Conservation (phyloP, 1,140 invertebrate genomes). For the Trichomalopsis sarcophagae region DNA sequence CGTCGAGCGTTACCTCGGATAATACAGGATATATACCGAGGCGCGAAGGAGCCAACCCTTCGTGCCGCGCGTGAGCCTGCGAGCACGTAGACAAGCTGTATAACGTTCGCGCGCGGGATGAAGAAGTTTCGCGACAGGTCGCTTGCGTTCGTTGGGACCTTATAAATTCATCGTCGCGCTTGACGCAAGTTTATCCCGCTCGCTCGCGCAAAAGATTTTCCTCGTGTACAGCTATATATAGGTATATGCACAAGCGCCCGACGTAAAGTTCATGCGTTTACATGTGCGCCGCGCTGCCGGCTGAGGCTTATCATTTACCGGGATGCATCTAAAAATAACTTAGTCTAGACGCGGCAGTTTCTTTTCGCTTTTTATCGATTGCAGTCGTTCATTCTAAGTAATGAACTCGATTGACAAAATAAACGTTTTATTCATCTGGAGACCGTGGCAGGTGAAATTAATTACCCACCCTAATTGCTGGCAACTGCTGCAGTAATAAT, state of each 20-base stretch:
- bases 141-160: not conserved
- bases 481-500: too few species aligned
- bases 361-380: not conserved
- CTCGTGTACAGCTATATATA: not conserved
- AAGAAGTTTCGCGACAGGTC: slow-evolving; percentile 38
- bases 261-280: not conserved
- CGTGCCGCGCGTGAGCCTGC: not conserved
- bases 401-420: too few species aligned
- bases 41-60: not conserved
- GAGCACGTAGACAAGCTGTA: slow-evolving; percentile 11
- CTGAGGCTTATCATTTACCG: not conserved
- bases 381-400: not conserved
- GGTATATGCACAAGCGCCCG: not conserved
- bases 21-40: slow-evolving; percentile 2
- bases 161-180: slow-evolving; percentile 26
- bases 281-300: too few species aligned
- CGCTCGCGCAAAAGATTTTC: not conserved
- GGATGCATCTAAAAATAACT: not conserved
- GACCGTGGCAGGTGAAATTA: too few species aligned
- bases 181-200: slow-evolving; percentile 5
- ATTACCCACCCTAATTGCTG: too few species aligned
- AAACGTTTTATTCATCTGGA: too few species aligned
- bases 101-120: not conserved
- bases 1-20: slow-evolving; percentile 16
- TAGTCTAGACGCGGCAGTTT: not conserved